These are phyloP conservation scores for Dromaius novaehollandiae DNA, from an alignment of 2,113 vertebrate species.

Conservation along the genomic window DNA sequence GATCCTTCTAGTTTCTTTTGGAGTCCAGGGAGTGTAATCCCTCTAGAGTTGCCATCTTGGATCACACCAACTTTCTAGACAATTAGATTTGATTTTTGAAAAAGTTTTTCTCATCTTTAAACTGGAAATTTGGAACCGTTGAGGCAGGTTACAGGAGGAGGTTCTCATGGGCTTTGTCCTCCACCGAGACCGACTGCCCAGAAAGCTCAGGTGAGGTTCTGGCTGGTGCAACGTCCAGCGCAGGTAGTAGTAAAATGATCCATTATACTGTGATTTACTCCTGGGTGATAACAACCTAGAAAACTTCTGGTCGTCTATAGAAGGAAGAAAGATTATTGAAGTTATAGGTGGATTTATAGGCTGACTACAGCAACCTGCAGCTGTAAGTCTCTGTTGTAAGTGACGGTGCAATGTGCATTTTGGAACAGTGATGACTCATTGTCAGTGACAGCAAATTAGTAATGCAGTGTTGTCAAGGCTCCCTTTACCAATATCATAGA, in stretches of 20 bases:
- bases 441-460: conserved; percentile 13
- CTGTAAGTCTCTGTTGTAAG: neutral
- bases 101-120: neutral
- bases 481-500: neutral
- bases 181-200: neutral
- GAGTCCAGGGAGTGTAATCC: neutral
- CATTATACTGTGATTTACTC: neutral
- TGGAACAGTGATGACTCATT: neutral
- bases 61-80: neutral
- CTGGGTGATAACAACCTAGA: neutral
- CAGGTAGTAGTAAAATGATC: neutral
- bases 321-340: neutral
- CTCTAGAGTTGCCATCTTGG: neutral
- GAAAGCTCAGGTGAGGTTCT: neutral
- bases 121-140: neutral
- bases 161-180: neutral
- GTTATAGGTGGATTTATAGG: neutral
- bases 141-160: neutral
- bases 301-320: neutral
- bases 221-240: neutral
- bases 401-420: neutral
- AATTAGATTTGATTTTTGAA: neutral
- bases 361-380: neutral
- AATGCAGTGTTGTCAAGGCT: neutral
- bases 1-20: neutral